Conservation (phyloP, 2,797 vertebrate genomes). For the Zenarchopterus dispar region DNA sequence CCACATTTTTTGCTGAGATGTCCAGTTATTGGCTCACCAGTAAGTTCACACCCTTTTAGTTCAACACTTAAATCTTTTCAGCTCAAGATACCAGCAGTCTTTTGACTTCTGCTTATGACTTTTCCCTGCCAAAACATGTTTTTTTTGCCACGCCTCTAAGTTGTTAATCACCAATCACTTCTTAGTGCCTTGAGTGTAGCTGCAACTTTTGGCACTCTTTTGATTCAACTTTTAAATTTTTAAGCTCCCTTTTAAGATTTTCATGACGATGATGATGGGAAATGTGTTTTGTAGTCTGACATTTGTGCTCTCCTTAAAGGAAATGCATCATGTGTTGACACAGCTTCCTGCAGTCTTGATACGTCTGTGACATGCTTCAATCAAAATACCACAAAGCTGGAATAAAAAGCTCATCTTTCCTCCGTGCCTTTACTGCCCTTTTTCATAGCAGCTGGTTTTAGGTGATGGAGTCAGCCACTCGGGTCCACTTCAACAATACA, state of each 20-base stretch:
- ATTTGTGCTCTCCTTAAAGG: neutral
- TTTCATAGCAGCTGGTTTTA: too few species aligned
- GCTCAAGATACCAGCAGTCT: constrained; percentile 22
- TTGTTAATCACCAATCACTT: constrained; percentile 18
- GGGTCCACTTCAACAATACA: too few species aligned
- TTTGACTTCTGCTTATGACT: neutral
- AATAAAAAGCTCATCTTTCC: too few species aligned
- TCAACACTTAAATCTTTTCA: constrained; percentile 28
- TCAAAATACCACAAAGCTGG: too few species aligned
- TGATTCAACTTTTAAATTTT: neutral
- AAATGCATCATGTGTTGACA: too few species aligned
- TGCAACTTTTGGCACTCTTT: neutral
- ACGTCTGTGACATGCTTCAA: too few species aligned
- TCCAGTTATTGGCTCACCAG: constrained; percentile 35
- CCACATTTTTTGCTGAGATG: constrained; percentile 40
- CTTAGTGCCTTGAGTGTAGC: neutral
- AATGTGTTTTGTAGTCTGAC: neutral
- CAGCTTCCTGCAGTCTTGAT: too few species aligned
- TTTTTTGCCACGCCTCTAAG: constrained; percentile 13
- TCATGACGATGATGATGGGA: neutral
- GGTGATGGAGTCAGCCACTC: too few species aligned
- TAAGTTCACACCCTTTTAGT: constrained; percentile 31
- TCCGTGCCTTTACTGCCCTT: too few species aligned
- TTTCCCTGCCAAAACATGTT: constrained; percentile 28
- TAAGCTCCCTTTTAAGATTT: neutral